phyloP scores from a whole-genome alignment of 2,797 vertebrate species.

The Poeciliopsis turneri region DNA sequence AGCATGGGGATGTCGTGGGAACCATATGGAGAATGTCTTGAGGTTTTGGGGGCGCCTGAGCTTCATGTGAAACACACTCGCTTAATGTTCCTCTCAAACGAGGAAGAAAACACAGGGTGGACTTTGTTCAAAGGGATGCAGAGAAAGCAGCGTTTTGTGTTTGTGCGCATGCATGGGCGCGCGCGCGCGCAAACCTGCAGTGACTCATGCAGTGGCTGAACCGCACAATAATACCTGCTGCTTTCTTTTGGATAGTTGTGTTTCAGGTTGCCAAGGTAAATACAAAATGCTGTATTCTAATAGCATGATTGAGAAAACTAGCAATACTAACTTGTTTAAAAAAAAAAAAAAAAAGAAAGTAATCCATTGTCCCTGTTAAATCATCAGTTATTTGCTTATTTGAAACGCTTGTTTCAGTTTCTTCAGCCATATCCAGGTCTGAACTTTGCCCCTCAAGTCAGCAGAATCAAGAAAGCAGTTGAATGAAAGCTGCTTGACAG shows the following conservation, averaged over 20 bases:
- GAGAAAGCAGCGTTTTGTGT: slow-evolving; percentile 26
- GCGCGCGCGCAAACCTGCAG: neutral
- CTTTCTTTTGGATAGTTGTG: neutral
- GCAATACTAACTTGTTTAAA: neutral
- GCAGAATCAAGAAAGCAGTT: neutral
- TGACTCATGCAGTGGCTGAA: slow-evolving; percentile 49
- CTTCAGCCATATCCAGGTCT: neutral
- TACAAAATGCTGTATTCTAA: neutral
- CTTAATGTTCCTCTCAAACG: slow-evolving; percentile 23
- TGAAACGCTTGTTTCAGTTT: neutral
- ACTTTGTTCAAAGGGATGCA: slow-evolving; percentile 59
- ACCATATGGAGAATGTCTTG: neutral
- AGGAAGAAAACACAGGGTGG: slow-evolving; percentile 51
- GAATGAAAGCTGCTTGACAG: neutral
- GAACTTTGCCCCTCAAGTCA: neutral
- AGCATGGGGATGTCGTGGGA: neutral
- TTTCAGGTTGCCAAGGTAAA: neutral
- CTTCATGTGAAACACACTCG: neutral
- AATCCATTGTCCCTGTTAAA: neutral
- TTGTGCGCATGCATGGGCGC: slow-evolving; percentile 33
- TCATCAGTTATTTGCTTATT: neutral
- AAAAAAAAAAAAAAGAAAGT: neutral
- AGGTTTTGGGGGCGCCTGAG: neutral
- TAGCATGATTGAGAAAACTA: neutral
- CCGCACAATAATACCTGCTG: slow-evolving; percentile 24